These are phyloP conservation scores for Leucoraja ocellata DNA, from an alignment of 2,797 vertebrate species.

Conservation along the genomic window DNA sequence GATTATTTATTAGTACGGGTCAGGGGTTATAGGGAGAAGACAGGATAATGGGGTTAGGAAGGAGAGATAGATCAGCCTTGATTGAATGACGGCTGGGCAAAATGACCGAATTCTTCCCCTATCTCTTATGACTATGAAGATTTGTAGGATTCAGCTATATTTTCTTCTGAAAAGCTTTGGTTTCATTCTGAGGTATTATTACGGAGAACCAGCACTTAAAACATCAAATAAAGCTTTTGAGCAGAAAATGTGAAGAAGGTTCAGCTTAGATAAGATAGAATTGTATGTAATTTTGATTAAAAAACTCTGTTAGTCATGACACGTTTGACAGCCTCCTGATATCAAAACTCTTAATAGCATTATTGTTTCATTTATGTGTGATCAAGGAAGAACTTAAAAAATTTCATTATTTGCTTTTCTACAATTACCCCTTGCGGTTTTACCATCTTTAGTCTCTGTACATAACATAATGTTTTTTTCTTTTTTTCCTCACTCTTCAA, in stretches of 20 bases:
- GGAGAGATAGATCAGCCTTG: no score
- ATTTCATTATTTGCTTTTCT: not conserved
- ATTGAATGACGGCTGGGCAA: no score
- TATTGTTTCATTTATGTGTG: not conserved
- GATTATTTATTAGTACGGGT: no score
- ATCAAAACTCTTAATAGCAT: not conserved
- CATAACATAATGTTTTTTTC: not conserved
- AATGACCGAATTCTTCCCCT: no score
- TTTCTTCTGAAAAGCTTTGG: not conserved
- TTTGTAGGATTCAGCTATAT: not conserved
- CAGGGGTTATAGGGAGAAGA: no score
- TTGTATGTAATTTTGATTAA: not conserved
- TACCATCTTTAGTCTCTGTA: not conserved
- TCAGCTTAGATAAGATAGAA: not conserved
- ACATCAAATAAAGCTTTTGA: not conserved
- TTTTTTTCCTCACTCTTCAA: not conserved
- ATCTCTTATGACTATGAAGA: no score
- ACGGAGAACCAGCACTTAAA: not conserved
- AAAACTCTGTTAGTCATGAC: not conserved
- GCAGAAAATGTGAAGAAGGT: not conserved
- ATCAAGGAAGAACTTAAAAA: not conserved
- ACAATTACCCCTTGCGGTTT: not conserved
- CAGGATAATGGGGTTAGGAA: no score
- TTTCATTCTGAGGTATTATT: not conserved
- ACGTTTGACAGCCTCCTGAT: not conserved